Conservation (phyloP, 2,888 invertebrate genomes). For the Latrodectus elegans region DNA sequence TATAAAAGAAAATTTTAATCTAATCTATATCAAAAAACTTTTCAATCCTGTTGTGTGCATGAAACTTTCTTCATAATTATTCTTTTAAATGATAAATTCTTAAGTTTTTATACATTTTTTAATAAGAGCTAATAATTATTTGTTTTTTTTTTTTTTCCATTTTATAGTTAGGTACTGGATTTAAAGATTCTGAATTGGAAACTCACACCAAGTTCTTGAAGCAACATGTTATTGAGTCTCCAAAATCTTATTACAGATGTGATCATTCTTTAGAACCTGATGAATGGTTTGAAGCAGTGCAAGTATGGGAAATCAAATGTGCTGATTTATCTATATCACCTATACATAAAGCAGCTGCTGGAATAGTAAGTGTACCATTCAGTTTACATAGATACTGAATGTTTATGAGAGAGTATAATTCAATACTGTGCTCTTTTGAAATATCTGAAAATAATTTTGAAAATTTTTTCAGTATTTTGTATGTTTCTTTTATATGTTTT, state of each 20-base stretch:
- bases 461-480: no score
- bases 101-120: background rate
- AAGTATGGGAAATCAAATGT: conserved; percentile 97
- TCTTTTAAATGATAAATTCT: background rate
- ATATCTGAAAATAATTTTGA: no score
- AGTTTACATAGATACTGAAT: no score
- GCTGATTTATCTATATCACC: conserved; percentile 98
- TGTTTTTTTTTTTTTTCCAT: background rate
- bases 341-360: conserved; percentile 88
- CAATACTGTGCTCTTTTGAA: no score
- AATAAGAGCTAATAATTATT: background rate
- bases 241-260: conserved; percentile 87
- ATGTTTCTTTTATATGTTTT: no score
- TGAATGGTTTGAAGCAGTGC: conserved; percentile 89
- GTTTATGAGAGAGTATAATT: no score
- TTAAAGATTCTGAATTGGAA: conserved; percentile 91
- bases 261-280: conserved; percentile 85
- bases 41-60: no score
- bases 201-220: conserved; percentile 85
- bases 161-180: conserved; percentile 89
- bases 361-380: conserved; percentile 79
- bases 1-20: no score
- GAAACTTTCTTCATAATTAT: background rate
- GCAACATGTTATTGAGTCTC: conserved; percentile 81
- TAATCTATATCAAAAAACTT: no score